Evolutionary conservation across 2,797 vertebrate species (phyloP), one percentile per base, ranked within the genome.

Genomic region (Astyanax mexicanus): DNA sequence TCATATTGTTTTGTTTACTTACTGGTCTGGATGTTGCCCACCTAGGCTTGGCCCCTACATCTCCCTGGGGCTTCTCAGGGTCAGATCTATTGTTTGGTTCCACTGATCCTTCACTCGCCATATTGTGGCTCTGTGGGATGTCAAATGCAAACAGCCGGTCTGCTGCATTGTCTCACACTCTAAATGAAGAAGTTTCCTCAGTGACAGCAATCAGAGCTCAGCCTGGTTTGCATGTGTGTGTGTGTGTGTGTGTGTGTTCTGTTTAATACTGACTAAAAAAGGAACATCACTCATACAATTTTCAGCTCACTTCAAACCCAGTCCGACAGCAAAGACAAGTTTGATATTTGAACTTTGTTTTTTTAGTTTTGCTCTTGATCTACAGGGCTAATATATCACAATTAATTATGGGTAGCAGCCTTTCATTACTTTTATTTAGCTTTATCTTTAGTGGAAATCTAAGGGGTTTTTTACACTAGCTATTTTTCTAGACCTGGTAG

Each of bases 141-240:
- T 93, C 92, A 92, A 90, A 84, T 84, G 84, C 90, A 94, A 90
- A 94, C 94, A 94, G 90, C 88, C 88, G 84, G 87, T 88, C 86
- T 79, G 89, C 88, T 78, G 85, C 92, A 93, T 93, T 93, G 92
- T 93, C 91, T 92, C 90, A 90, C 89, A 89, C 88, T 92, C 92
- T 89, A 93, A 93, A 93, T 92, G 90, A 92, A 94, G 92, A 93
- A 92, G 92, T 92, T 91, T 88, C 84, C 90, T 87, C 88, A 89
- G 83, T 85, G 87, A 84, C 87, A 85, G 88, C 89, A 88, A 17
- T 42, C 83, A 78, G 82, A 90, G 88, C 83, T 89, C 87, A 89
- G 37, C 35, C 55, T 21, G 32, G 60, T 12, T 6, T 64, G 57
- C 70, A 47, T 79, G 77, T 80, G 52, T 35, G 51, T 75, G 52